A percentile compares a stretch with the other conserved stretches of the same genome.
These are phyloP conservation scores for Hypotaenidia philippensis DNA, from an alignment of 2,797 vertebrate genomes.

Conservation along the genomic window DNA sequence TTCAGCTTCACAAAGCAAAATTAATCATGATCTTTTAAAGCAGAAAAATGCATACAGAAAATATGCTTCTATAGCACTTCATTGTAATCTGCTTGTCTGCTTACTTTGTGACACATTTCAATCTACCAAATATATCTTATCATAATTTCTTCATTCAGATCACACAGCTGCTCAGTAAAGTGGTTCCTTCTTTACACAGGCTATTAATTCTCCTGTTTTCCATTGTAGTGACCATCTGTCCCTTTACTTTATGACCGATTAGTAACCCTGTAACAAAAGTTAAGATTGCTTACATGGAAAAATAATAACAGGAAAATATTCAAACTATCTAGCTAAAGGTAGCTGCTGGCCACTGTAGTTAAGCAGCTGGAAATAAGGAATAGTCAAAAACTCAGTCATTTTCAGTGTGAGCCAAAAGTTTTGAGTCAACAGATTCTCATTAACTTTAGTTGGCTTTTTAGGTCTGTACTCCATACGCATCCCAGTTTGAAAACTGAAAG, in stretches of 20 bases:
- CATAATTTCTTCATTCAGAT: background rate
- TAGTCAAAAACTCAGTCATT: background rate
- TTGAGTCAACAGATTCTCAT: conserved; percentile 3
- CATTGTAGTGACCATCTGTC: background rate
- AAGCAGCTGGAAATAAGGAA: conserved; percentile 17
- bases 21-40: background rate
- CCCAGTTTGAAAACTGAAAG: background rate
- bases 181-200: background rate
- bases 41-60: background rate
- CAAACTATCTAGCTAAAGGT: background rate
- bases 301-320: background rate
- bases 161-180: background rate
- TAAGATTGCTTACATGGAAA: background rate
- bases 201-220: background rate
- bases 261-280: background rate
- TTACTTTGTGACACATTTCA: background rate
- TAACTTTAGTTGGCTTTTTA: background rate
- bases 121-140: background rate
- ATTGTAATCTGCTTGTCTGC: background rate
- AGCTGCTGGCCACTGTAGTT: background rate
- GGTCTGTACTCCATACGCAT: conserved; percentile 4
- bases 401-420: background rate
- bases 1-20: background rate
- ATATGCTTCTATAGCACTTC: background rate
- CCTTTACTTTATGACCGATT: background rate